phyloP scores from a whole-genome alignment of 2,113 vertebrate genomes.

The Patagioenas fasciata region DNA sequence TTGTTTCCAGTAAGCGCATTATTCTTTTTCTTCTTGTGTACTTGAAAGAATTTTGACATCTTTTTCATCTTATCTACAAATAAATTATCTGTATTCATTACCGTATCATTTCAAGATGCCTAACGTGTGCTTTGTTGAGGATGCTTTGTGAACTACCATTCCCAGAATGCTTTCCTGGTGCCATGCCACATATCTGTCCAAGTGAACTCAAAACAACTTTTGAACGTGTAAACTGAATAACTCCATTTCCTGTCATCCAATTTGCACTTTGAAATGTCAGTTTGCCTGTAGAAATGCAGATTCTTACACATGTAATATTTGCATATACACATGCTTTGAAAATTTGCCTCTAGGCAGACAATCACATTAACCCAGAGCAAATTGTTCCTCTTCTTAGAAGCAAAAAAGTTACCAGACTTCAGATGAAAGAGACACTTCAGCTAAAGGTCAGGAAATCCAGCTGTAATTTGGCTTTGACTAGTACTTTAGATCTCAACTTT shows the following conservation, averaged over 20 bases:
- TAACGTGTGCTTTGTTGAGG: neutral
- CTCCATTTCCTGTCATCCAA: neutral
- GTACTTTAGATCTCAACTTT: slow-evolving; percentile 30
- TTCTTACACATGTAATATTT: slow-evolving; percentile 20
- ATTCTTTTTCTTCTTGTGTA: neutral
- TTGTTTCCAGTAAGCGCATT: neutral
- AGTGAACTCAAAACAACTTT: neutral
- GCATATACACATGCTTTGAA: slow-evolving; percentile 6
- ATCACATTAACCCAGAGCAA: slow-evolving; percentile 21
- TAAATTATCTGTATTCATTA: neutral
- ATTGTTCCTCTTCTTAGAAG: slow-evolving; percentile 3
- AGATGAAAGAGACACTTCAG: slow-evolving; percentile 25
- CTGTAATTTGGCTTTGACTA: slow-evolving; percentile 21
- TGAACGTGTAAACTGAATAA: neutral
- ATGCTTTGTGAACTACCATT: neutral
- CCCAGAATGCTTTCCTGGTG: neutral
- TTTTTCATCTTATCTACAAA: neutral
- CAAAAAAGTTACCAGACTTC: neutral
- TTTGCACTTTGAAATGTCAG: slow-evolving; percentile 24
- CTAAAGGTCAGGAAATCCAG: slow-evolving; percentile 48
- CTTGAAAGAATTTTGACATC: neutral
- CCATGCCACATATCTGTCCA: neutral
- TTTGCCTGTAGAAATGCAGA: neutral
- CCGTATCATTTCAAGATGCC: neutral
- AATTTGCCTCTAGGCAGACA: neutral